These are phyloP conservation scores for Tylochromis polylepis DNA, from an alignment of 2,113 vertebrate species.

Conservation along the genomic window DNA sequence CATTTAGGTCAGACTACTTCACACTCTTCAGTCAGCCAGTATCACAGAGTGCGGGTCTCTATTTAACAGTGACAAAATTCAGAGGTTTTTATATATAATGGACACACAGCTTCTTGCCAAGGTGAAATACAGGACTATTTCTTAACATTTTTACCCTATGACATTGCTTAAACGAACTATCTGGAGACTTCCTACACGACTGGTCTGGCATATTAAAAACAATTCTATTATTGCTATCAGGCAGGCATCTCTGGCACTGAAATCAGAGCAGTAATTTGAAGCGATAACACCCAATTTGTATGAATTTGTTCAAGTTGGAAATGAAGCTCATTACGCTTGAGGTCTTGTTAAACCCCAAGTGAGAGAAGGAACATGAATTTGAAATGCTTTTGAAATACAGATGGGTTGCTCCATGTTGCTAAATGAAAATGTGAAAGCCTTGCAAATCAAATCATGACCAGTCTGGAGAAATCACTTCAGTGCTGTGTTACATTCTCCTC, in stretches of 20 bases:
- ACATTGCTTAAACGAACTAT: neutral
- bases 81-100: neutral
- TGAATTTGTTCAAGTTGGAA: conserved; percentile 50
- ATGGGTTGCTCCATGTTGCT: conserved; percentile 1
- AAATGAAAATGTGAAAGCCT: conserved; percentile 42
- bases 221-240: conserved; percentile 15
- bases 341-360: conserved; percentile 39
- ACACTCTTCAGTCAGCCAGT: neutral
- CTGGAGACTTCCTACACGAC: neutral
- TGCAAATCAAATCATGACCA: conserved; percentile 28
- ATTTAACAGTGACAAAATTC: neutral
- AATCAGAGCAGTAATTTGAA: conserved; percentile 34
- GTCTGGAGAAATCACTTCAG: neutral
- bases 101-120: neutral
- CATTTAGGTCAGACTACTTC: neutral
- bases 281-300: conserved; percentile 52
- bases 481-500: neutral
- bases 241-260: conserved; percentile 16
- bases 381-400: conserved; percentile 35
- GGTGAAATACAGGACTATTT: neutral
- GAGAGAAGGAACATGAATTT: conserved; percentile 22
- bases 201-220: neutral
- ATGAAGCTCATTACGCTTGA: conserved; percentile 45
- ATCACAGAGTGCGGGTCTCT: neutral
- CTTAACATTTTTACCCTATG: neutral